These are phyloP conservation scores for Tarsius wallacei DNA, from an alignment of 2,797 vertebrate genomes.

Conservation along the genomic window DNA sequence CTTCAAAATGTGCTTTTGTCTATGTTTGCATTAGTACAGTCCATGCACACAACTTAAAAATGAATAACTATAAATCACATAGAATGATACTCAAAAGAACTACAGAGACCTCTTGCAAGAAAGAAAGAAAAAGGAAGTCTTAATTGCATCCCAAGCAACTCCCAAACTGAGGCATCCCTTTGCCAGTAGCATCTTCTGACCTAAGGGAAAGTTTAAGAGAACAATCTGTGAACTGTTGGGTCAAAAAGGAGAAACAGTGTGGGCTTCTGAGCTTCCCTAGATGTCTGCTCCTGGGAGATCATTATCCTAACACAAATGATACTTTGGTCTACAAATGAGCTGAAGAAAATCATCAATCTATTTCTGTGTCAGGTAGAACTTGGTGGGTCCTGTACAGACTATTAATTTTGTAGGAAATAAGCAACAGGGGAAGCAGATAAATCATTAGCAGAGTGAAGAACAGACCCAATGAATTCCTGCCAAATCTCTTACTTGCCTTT, in stretches of 20 bases:
- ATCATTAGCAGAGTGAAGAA: constrained; percentile 68
- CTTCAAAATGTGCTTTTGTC: constrained; percentile 22
- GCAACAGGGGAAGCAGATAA: constrained; percentile 76
- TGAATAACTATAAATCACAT: constrained; percentile 35
- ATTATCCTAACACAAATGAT: constrained; percentile 80
- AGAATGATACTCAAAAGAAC: neutral
- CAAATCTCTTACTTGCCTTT: constrained; percentile 52
- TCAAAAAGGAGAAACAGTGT: neutral
- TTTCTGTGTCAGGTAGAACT: constrained; percentile 70
- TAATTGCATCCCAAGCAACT: neutral
- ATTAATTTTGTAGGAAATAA: constrained; percentile 80
- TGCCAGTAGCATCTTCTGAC: neutral
- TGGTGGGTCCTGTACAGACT: constrained; percentile 64
- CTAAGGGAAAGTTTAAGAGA: constrained; percentile 30
- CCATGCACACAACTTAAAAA: neutral
- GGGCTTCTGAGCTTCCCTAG: constrained; percentile 44
- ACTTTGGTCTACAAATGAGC: constrained; percentile 78
- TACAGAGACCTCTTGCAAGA: neutral
- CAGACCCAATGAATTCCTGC: constrained; percentile 69
- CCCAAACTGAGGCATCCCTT: neutral
- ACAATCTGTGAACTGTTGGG: neutral
- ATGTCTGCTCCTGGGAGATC: constrained; percentile 67
- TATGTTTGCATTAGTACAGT: neutral
- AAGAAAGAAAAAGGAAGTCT: neutral
- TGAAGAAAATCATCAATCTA: constrained; percentile 83